phyloP scores from a whole-genome alignment of 2,113 vertebrate genomes.

The Myiozetetes cayanensis region DNA sequence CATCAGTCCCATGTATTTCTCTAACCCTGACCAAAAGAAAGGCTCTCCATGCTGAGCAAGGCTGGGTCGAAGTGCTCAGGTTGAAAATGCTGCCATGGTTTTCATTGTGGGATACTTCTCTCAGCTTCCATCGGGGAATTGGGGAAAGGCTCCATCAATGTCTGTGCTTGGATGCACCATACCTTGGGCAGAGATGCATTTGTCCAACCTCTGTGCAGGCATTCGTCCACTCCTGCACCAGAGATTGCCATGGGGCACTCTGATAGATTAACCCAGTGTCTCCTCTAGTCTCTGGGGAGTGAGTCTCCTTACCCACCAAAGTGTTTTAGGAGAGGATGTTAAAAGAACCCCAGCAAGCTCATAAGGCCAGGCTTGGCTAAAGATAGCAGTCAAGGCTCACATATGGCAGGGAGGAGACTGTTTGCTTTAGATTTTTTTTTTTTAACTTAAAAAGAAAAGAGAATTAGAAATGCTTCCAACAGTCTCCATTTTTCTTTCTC shows the following conservation, averaged over 20 bases:
- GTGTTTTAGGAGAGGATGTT: background rate
- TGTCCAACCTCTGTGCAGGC: background rate
- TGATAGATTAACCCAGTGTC: background rate
- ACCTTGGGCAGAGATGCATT: background rate
- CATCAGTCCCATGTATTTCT: background rate
- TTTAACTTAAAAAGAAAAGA: background rate
- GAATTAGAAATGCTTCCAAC: constrained; percentile 15
- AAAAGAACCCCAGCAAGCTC: background rate
- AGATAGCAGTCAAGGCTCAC: background rate
- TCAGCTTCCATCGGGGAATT: accelerated
- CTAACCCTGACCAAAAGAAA: background rate
- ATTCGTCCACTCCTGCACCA: background rate
- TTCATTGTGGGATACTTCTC: background rate
- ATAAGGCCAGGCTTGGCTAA: background rate
- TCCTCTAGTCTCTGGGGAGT: background rate
- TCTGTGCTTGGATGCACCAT: background rate
- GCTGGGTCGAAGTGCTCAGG: background rate
- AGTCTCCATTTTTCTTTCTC: constrained; percentile 4
- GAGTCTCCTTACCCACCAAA: background rate
- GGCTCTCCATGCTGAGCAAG: background rate
- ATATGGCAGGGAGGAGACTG: background rate
- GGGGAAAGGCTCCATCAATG: background rate
- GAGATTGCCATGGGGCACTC: accelerated
- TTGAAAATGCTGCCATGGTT: background rate
- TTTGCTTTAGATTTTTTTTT: constrained; percentile 3